A percentile compares a stretch with the other conserved stretches of the same genome.
Evolutionary conservation across 2,113 vertebrate species (phyloP).

Genomic region (Acinonyx jubatus): DNA sequence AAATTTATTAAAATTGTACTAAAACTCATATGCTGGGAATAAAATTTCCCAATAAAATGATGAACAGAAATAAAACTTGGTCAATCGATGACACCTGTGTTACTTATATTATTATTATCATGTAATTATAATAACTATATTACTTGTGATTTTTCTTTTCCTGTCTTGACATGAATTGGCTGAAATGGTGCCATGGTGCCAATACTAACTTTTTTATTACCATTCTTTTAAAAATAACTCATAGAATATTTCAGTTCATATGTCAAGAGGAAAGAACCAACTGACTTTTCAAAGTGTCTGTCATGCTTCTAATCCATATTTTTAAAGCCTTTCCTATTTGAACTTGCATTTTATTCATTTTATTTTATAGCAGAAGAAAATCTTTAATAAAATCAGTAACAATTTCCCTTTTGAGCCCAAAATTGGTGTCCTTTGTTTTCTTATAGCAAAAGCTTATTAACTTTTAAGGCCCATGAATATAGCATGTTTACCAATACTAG

Average conservation of each 20-base stretch:
- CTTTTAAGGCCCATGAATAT: background rate
- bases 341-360: conserved; percentile 18
- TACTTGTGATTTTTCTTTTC: background rate
- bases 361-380: background rate
- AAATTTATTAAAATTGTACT: background rate
- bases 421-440: conserved; percentile 12
- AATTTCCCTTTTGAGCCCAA: conserved; percentile 9
- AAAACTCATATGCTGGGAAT: background rate
- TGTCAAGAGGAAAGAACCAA: background rate
- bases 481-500: background rate
- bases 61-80: conserved; percentile 17
- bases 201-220: conserved; percentile 15
- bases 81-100: background rate
- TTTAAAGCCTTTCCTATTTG: conserved; percentile 32
- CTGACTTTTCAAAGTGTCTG: background rate
- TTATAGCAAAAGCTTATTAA: conserved; percentile 15
- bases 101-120: background rate
- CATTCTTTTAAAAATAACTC: background rate
- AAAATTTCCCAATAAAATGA: conserved; percentile 10
- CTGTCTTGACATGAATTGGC: background rate
- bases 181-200: background rate
- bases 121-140: background rate
- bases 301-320: background rate
- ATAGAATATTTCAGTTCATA: background rate
- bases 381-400: conserved; percentile 23